Evolutionary conservation across 2,888 invertebrate species (phyloP).

Genomic region (Campaea margaritaria): DNA sequence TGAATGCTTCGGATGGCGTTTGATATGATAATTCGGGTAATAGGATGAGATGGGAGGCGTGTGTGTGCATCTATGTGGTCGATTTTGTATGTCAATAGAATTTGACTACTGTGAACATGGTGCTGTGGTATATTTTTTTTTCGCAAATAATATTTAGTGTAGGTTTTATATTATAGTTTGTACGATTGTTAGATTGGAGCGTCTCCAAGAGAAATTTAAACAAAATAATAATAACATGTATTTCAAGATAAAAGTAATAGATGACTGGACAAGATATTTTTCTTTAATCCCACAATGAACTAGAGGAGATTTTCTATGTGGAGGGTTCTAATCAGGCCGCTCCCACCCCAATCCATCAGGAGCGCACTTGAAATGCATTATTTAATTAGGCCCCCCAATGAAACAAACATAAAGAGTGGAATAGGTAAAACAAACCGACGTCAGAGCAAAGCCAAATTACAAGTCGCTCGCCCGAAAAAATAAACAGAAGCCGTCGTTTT

Average conservation of each 20-base stretch:
- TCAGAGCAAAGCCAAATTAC: slow-evolving; percentile 63
- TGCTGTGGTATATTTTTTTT: neutral
- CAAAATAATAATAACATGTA: too few species aligned
- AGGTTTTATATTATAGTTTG: too few species aligned
- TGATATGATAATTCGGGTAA: slow-evolving; percentile 82
- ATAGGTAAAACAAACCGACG: slow-evolving; percentile 59
- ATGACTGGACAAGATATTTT: too few species aligned
- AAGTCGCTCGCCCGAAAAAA: slow-evolving; percentile 67
- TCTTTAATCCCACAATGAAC: neutral
- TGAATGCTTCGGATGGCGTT: slow-evolving; percentile 68
- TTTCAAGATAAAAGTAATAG: too few species aligned
- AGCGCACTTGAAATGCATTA: slow-evolving; percentile 35
- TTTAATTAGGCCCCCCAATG: slow-evolving; percentile 39
- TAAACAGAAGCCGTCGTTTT: slow-evolving; percentile 72
- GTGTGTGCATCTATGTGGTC: slow-evolving; percentile 70
- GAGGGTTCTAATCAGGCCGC: neutral
- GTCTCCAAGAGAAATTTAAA: too few species aligned
- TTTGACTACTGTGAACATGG: slow-evolving; percentile 12
- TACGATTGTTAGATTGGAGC: too few species aligned
- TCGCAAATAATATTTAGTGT: neutral
- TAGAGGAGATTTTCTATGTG: neutral
- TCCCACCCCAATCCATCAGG: slow-evolving; percentile 23
- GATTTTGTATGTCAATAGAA: slow-evolving; percentile 53
- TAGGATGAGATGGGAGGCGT: slow-evolving; percentile 72
- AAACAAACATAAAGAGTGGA: slow-evolving; percentile 50